Conservation (phyloP, 2,113 vertebrate species). For the Laterallus jamaicensis region DNA sequence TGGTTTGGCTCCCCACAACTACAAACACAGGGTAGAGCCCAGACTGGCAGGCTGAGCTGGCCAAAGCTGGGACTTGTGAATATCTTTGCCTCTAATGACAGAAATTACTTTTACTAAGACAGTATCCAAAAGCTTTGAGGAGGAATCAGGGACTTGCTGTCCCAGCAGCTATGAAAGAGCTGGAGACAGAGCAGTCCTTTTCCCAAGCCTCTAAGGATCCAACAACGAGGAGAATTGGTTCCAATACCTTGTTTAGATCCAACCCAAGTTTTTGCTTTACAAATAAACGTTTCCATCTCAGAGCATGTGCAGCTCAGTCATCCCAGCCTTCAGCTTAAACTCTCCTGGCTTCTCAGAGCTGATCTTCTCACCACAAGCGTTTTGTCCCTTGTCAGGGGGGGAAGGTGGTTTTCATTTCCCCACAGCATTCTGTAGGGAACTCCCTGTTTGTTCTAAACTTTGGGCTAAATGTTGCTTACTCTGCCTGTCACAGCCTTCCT, state of each 20-base stretch:
- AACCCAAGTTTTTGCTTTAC: not conserved
- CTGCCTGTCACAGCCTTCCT: not conserved
- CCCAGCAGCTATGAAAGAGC: not conserved
- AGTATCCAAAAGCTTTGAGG: not conserved
- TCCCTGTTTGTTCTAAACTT: not conserved
- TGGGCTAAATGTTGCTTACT: not conserved
- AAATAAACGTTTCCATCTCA: not conserved
- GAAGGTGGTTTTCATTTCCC: not conserved
- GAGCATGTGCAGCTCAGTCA: not conserved
- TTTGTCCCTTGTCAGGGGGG: not conserved
- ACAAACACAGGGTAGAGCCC: rapidly evolving
- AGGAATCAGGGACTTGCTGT: not conserved
- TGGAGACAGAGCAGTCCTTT: not conserved
- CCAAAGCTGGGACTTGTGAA: not conserved
- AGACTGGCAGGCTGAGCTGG: not conserved
- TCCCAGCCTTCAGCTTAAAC: not conserved
- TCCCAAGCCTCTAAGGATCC: not conserved
- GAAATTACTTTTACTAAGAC: not conserved
- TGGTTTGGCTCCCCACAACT: not conserved
- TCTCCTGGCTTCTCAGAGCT: not conserved
- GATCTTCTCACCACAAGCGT: rapidly evolving
- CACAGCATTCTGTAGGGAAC: not conserved
- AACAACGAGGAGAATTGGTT: rapidly evolving
- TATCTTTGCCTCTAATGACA: not conserved
- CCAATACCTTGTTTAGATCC: not conserved